phyloP scores from a whole-genome alignment of 1,140 invertebrate species.

The Drosophila repletoides region DNA sequence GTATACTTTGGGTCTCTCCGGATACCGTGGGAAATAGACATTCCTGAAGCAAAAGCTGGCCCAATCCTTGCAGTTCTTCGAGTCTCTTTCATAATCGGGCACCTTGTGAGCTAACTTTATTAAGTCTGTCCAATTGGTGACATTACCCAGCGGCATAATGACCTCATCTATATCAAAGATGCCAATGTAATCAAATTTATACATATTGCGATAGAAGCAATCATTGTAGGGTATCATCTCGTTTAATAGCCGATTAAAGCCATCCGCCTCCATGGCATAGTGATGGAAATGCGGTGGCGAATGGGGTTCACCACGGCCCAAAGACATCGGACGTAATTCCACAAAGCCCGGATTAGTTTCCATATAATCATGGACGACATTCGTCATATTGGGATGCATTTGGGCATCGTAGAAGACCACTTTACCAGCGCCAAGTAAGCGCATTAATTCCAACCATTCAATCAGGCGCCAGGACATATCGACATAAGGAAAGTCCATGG shows the following conservation, averaged over 20 bases:
- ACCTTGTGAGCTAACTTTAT: constrained; percentile 37
- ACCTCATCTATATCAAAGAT: constrained; percentile 91
- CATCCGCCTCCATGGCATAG: constrained; percentile 76
- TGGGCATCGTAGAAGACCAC: constrained; percentile 95
- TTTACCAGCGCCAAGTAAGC: constrained; percentile 93
- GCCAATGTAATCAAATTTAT: constrained; percentile 89
- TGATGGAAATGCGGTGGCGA: constrained; percentile 86
- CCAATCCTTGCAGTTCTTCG: constrained; percentile 36
- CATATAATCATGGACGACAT: constrained; percentile 85
- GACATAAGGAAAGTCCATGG: constrained; percentile 93
- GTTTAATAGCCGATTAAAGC: constrained; percentile 84
- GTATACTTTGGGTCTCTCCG: constrained; percentile 50
- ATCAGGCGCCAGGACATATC: constrained; percentile 93
- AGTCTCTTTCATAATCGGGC: constrained; percentile 38
- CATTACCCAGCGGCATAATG: constrained; percentile 85
- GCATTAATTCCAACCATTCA: constrained; percentile 97
- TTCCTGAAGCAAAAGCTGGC: constrained; percentile 66
- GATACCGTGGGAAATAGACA: constrained; percentile 58
- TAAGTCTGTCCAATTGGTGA: constrained; percentile 83
- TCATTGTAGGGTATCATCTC: constrained; percentile 93
- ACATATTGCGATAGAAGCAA: constrained; percentile 90
- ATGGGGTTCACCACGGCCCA: constrained; percentile 85
- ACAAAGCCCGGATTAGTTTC: constrained; percentile 75
- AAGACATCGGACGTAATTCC: constrained; percentile 87
- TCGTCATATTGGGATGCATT: constrained; percentile 94